Conservation (phyloP, 2,888 invertebrate species). For the Unio pictorum region DNA sequence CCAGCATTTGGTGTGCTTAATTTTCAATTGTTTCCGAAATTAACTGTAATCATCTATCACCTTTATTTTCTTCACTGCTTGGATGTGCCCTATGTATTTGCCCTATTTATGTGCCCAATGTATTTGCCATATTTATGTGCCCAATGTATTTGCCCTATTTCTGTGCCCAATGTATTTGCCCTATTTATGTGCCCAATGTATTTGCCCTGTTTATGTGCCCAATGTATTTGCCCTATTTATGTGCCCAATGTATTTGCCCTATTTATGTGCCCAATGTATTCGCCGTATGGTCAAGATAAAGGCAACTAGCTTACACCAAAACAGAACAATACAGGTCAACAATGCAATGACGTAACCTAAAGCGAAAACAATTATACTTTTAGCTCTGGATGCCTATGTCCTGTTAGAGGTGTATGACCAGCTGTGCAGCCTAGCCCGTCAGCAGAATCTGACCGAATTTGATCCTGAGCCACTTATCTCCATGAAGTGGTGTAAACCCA, state of each 20-base stretch:
- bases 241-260: too few species aligned
- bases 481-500: conserved; percentile 51
- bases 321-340: too few species aligned
- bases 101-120: too few species aligned
- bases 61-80: too few species aligned
- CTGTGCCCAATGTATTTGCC: neutral
- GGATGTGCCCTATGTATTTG: too few species aligned
- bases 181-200: neutral
- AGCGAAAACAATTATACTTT: neutral
- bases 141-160: neutral
- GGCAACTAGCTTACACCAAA: too few species aligned
- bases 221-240: too few species aligned
- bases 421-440: conserved; percentile 68
- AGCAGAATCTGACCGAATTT: conserved; percentile 22
- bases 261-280: neutral
- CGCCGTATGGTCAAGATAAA: too few species aligned
- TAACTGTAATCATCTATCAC: too few species aligned
- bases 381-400: conserved; percentile 90
- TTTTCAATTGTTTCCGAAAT: too few species aligned
- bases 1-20: too few species aligned
- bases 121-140: neutral
- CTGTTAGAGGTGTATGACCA: conserved; percentile 85
- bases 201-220: neutral
- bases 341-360: too few species aligned
- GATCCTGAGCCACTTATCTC: conserved; percentile 49